These are phyloP conservation scores for Sciaenops ocellatus DNA, from an alignment of 2,797 vertebrate species.

Conservation along the genomic window DNA sequence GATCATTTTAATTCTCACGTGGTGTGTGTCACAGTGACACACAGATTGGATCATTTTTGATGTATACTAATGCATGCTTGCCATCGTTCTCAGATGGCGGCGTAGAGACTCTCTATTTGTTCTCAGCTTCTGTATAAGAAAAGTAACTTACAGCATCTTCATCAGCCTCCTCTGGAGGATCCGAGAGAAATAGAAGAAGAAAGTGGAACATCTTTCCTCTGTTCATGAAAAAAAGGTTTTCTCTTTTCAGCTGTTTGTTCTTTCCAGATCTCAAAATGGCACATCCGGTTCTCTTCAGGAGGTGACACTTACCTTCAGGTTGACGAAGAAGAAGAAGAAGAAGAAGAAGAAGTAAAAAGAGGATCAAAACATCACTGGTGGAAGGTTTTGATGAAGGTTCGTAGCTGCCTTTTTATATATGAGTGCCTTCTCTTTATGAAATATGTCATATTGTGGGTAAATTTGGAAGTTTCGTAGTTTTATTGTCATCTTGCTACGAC, in stretches of 20 bases:
- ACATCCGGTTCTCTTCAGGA: constrained; percentile 25
- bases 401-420: background rate
- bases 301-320: constrained; percentile 71
- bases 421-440: constrained; percentile 8
- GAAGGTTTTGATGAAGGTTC: background rate
- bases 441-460: constrained; percentile 7
- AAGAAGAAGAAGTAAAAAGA: constrained; percentile 30
- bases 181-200: constrained; percentile 16
- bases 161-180: constrained; percentile 38
- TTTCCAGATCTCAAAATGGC: constrained; percentile 38
- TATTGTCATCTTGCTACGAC: constrained; percentile 26
- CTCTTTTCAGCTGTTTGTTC: constrained; percentile 20
- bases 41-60: background rate
- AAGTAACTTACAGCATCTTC: constrained; percentile 55
- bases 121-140: constrained; percentile 28
- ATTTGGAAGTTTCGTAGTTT: constrained; percentile 19
- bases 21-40: constrained; percentile 3
- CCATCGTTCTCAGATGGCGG: constrained; percentile 7
- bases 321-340: background rate
- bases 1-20: background rate
- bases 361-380: background rate
- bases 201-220: constrained; percentile 16
- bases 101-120: constrained; percentile 8
- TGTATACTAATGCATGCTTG: constrained; percentile 10
- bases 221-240: background rate